phyloP scores from a whole-genome alignment of 1,140 invertebrate genomes.

The Dendrolimus punctatus region DNA sequence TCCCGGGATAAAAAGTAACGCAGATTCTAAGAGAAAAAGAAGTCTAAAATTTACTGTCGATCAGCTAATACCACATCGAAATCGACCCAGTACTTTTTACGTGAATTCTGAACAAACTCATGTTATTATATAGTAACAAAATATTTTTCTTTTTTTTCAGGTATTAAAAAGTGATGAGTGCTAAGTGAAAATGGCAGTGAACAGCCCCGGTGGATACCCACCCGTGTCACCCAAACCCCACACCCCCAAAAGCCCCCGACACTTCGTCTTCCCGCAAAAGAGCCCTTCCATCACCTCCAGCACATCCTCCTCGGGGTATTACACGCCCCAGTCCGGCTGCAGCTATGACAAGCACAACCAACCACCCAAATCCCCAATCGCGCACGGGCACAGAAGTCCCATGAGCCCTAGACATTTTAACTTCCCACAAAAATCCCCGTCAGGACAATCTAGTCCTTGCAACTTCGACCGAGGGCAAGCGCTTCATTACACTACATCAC shows the following conservation, averaged over 20 bases:
- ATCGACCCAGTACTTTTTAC: too few relatives aligned
- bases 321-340: conserved; percentile 67
- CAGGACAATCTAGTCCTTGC: conserved; percentile 49
- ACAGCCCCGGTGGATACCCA: conserved; percentile 66
- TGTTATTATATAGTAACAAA: not conserved
- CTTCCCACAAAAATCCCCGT: conserved; percentile 53
- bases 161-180: conserved; percentile 18
- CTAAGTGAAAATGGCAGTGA: conserved; percentile 52
- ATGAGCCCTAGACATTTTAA: conserved; percentile 67
- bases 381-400: conserved; percentile 57
- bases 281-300: conserved; percentile 67
- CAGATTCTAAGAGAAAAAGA: too few relatives aligned
- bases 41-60: too few relatives aligned
- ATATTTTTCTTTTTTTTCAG: conserved; percentile 21
- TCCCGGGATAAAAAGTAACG: too few relatives aligned
- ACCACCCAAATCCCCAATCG: conserved; percentile 58
- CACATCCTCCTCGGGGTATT: conserved; percentile 66
- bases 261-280: conserved; percentile 68
- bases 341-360: conserved; percentile 64
- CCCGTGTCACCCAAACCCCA: conserved; percentile 65
- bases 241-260: conserved; percentile 65
- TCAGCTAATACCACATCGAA: too few relatives aligned
- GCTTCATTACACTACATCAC: conserved; percentile 49
- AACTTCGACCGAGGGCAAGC: conserved; percentile 37
- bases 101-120: too few relatives aligned